Base-by-base conservation (phyloP, 2,888 invertebrate genomes). In the Ceriagrion tenellum region DNA sequence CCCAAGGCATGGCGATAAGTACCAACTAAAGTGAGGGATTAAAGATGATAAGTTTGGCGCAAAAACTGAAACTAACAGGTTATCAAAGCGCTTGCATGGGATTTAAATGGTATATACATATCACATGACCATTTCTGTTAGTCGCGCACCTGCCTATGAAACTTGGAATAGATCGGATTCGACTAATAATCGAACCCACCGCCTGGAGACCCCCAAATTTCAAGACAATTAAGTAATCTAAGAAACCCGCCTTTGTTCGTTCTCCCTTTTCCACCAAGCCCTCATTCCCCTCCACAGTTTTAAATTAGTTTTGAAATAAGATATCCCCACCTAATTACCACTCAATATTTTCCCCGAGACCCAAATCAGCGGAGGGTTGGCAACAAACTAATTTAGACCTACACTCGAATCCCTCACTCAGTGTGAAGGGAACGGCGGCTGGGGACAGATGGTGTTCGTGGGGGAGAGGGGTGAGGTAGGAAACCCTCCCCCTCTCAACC, bases 271-370 rank as follows among this genome's bases (percentile, higher is more conserved):
- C 59, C 8, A n/a, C 81, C 81, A 1, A 35, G 35, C 35, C 81
- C 35, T 16, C 13, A 18, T 35, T 35, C 13, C 35, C 13, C 26
- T 26, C 81, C 35, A 35, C 81, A 30, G 81, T 81, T 35, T 81
- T 81, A 81, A 81, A 81, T 81, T 81, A 81, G 81, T 81, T 81
- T 81, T 81, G 81, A 81, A 81, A 81, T 81, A 81, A 81, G 81
- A 81, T 81, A 81, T 30, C 81, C 81, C 81, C 81, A 35, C 81
- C 81, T 81, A 81, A 81, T 81, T 81, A 81, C 30, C 35, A 26
- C 81, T 81, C 81, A 16, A 81, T 81, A 81, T 35, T 81, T 81
- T 81, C 81, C 81, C 18, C 35, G 35, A 13, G 81, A 81, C 81
- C 81, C 35, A 35, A 81, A 81, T 81, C 81, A 81, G 35, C 81